Conservation (phyloP, 2,888 invertebrate species). For the Yponomeuta evonymella region DNA sequence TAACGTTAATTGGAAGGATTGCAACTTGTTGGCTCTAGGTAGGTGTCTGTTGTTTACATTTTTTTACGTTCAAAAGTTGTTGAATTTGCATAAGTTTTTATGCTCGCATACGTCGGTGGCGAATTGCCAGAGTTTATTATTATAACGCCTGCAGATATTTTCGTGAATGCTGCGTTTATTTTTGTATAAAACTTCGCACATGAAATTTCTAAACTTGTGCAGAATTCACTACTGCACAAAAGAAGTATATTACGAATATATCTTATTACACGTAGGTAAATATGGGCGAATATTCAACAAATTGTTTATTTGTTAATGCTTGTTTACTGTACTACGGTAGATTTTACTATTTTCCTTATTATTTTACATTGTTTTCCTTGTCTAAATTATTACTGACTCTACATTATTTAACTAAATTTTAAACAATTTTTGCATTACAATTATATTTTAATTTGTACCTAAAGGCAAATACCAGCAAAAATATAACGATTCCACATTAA, state of each 20-base stretch:
- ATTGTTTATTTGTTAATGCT: too few relatives aligned
- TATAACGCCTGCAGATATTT: slow-evolving; percentile 51
- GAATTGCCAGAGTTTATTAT: slow-evolving; percentile 62
- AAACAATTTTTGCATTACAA: too few relatives aligned
- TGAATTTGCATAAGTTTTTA: not conserved
- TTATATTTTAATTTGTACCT: not conserved
- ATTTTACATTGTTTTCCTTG: too few relatives aligned
- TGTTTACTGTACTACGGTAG: too few relatives aligned
- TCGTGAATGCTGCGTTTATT: slow-evolving; percentile 50
- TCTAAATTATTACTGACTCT: too few relatives aligned
- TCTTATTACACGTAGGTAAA: not conserved
- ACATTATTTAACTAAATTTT: too few relatives aligned
- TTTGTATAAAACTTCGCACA: slow-evolving; percentile 25
- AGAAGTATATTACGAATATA: too few relatives aligned
- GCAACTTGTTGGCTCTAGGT: slow-evolving; percentile 34
- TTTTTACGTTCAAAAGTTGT: slow-evolving; percentile 24
- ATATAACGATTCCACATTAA: not conserved
- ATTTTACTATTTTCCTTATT: too few relatives aligned
- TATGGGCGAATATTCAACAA: not conserved
- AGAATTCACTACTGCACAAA: too few relatives aligned
- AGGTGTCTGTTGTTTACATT: slow-evolving; percentile 33
- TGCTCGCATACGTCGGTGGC: slow-evolving; percentile 41
- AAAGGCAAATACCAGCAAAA: not conserved
- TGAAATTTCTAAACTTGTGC: too few relatives aligned
- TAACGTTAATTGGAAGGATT: slow-evolving; percentile 34